Conservation (phyloP, 1,140 invertebrate species). For the Stegodyphus mimosarum region DNA sequence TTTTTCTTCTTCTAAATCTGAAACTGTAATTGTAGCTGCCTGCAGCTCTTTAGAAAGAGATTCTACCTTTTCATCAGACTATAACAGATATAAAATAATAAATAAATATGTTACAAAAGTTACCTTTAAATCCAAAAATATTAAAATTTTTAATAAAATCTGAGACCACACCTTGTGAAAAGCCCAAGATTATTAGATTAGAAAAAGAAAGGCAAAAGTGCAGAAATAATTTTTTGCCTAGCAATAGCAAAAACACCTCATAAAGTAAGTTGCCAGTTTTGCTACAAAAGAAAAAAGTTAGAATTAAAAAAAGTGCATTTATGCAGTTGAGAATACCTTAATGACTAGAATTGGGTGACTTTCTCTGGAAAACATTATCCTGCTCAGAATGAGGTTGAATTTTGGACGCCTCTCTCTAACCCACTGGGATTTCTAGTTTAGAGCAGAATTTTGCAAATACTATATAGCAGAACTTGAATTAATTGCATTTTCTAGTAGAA, state of each 20-base stretch:
- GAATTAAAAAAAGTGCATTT: neutral
- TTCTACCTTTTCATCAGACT: constrained; percentile 81
- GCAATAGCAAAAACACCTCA: neutral
- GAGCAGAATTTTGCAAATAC: constrained; percentile 9
- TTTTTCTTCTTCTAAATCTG: constrained; percentile 86
- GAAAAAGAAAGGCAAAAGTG: neutral
- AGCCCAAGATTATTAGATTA: no score
- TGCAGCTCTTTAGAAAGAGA: constrained; percentile 83
- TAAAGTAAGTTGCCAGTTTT: neutral
- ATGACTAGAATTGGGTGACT: constrained; percentile 30
- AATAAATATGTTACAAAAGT: no score
- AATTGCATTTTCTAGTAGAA: no score
- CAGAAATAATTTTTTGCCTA: neutral
- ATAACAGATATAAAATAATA: neutral
- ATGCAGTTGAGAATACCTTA: constrained; percentile 20
- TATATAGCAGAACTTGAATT: no score
- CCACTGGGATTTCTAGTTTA: constrained; percentile 34
- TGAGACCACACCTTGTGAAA: no score
- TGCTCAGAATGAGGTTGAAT: constrained; percentile 18
- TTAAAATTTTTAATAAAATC: no score
- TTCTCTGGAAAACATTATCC: constrained; percentile 31
- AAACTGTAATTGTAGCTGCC: constrained; percentile 78
- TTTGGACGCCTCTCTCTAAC: constrained; percentile 14
- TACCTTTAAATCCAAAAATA: no score
- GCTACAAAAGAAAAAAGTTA: neutral